phyloP scores from a whole-genome alignment of 1,140 invertebrate genomes.

The Antheraea pernyi region DNA sequence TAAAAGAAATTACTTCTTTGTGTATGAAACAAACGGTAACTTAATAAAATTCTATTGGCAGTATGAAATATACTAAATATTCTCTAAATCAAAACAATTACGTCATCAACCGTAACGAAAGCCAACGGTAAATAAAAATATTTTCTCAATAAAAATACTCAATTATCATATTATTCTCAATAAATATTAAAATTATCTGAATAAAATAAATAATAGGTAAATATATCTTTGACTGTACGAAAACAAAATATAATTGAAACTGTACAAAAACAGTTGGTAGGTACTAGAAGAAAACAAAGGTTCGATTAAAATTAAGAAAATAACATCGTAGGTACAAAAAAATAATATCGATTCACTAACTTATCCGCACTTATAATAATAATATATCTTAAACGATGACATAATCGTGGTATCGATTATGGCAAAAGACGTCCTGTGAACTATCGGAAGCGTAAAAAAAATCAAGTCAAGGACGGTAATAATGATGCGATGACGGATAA shows the following conservation, averaged over 20 bases:
- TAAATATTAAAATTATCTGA: slow-evolving; percentile 67
- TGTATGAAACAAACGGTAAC: slow-evolving; percentile 68
- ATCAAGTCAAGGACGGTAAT: slow-evolving; percentile 61
- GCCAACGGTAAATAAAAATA: slow-evolving; percentile 48
- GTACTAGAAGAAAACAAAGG: slow-evolving; percentile 49
- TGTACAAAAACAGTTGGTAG: slow-evolving; percentile 54
- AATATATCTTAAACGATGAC: slow-evolving; percentile 55
- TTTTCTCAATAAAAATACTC: slow-evolving; percentile 57
- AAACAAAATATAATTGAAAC: slow-evolving; percentile 70
- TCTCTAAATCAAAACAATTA: slow-evolving; percentile 42
- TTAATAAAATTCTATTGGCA: slow-evolving; percentile 60
- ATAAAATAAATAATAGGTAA: slow-evolving; percentile 54
- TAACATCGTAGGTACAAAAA: slow-evolving; percentile 72
- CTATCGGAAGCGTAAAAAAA: slow-evolving; percentile 7
- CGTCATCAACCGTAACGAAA: slow-evolving; percentile 44
- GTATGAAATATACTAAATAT: slow-evolving; percentile 52
- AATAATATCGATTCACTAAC: slow-evolving; percentile 57
- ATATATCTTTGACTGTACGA: slow-evolving; percentile 70
- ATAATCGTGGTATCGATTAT: slow-evolving; percentile 66
- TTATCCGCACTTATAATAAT: slow-evolving; percentile 57
- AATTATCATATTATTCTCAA: slow-evolving; percentile 47
- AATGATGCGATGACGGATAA: slow-evolving; percentile 64
- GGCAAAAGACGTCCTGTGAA: slow-evolving; percentile 51
- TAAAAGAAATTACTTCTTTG: slow-evolving; percentile 62
- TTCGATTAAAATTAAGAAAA: slow-evolving; percentile 44